phyloP scores from a whole-genome alignment of 2,113 vertebrate genomes.

The Pitta sordida region DNA sequence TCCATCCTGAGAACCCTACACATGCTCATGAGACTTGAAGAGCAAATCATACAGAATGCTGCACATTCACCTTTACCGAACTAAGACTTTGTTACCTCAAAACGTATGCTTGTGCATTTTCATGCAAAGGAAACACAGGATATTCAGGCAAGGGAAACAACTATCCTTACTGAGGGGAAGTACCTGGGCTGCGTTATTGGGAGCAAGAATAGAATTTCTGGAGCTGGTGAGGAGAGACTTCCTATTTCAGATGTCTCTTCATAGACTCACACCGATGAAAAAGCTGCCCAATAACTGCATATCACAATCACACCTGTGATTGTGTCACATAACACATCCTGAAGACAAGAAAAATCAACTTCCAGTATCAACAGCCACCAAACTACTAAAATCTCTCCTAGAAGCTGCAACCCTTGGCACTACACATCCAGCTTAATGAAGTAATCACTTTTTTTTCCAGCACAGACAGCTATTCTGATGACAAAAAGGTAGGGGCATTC shows the following conservation, averaged over 20 bases:
- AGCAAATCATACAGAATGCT: neutral
- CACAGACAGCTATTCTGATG: neutral
- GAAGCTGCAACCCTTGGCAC: neutral
- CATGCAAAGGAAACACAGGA: neutral
- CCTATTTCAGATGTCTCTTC: neutral
- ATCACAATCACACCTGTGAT: neutral
- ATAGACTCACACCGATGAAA: neutral
- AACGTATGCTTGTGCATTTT: neutral
- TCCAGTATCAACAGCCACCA: neutral
- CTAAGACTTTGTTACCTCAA: neutral
- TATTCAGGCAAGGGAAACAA: neutral
- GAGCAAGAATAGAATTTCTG: neutral
- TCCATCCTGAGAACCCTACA: neutral
- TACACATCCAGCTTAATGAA: neutral
- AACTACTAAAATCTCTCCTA: neutral
- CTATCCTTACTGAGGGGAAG: neutral
- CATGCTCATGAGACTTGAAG: neutral
- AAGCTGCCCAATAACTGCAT: neutral
- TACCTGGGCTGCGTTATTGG: neutral
- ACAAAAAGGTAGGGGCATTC: neutral
- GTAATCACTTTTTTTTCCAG: neutral
- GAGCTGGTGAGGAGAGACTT: neutral
- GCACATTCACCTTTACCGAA: neutral
- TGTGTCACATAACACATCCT: neutral
- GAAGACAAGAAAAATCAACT: neutral